A percentile compares a stretch with the other conserved stretches of the same genome.
Conservation (phyloP, 2,113 vertebrate species). For the Phainopepla nitens region DNA sequence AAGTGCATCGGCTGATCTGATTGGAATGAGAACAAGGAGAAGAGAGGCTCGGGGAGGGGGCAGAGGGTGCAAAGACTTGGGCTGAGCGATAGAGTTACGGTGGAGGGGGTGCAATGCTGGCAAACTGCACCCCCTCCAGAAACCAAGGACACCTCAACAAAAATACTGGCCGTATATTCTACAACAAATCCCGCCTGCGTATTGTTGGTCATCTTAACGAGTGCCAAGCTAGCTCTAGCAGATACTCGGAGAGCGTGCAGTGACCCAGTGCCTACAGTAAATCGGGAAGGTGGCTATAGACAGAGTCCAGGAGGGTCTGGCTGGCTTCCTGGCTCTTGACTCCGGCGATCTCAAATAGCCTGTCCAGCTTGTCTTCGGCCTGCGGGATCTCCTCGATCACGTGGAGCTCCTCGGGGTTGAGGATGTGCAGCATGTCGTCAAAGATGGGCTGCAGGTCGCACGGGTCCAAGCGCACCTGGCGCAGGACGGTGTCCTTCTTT, state of each 20-base stretch:
- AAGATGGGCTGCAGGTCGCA: constrained; percentile 98
- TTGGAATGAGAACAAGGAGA: constrained; percentile 39
- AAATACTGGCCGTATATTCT: constrained; percentile 72
- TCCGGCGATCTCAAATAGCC: constrained; percentile 92
- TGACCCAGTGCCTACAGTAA: constrained; percentile 76
- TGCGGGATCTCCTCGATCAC: constrained; percentile 89
- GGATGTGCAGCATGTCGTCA: constrained; percentile 95
- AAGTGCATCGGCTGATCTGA: constrained; percentile 68
- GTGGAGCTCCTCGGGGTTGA: constrained; percentile 91
- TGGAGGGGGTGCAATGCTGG: constrained; percentile 40
- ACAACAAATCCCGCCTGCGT: constrained; percentile 47
- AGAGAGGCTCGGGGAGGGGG: background rate
- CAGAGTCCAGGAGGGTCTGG: constrained; percentile 95
- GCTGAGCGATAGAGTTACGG: constrained; percentile 35
- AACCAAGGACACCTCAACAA: constrained; percentile 47
- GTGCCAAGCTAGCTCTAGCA: constrained; percentile 65
- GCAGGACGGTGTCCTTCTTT: constrained; percentile 97
- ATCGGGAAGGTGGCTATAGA: constrained; percentile 96
- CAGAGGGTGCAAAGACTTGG: constrained; percentile 30
- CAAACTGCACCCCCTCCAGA: constrained; percentile 8
- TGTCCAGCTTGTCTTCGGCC: constrained; percentile 93
- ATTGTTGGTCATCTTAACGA: constrained; percentile 30
- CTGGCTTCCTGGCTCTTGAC: constrained; percentile 98
- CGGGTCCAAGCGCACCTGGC: constrained; percentile 94
- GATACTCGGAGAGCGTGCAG: constrained; percentile 37